These are phyloP conservation scores for Dicyrtomina minuta DNA, from an alignment of 2,888 invertebrate species.

Conservation along the genomic window DNA sequence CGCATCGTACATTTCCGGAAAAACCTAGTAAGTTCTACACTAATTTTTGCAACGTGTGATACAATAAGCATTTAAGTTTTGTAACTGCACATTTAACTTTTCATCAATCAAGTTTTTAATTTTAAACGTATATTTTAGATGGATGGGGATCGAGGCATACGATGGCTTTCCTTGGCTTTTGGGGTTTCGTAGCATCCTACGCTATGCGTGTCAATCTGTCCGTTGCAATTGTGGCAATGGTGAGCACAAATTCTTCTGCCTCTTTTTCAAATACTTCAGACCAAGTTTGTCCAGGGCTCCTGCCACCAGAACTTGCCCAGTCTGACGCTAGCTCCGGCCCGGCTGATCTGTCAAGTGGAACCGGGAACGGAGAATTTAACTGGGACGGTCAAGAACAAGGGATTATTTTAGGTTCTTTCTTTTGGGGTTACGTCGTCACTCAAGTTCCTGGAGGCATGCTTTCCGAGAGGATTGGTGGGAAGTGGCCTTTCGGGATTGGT, in stretches of 20 bases:
- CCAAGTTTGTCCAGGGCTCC: conserved; percentile 14
- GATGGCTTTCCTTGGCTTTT: conserved; percentile 58
- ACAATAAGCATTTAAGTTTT: not conserved
- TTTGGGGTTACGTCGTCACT: conserved; percentile 80
- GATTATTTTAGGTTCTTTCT: conserved; percentile 63
- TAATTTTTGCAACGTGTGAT: not conserved
- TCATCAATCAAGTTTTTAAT: too few relatives aligned
- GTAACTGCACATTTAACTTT: too few relatives aligned
- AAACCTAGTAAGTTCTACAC: not conserved
- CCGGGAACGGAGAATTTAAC: conserved; percentile 60
- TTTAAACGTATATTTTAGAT: too few relatives aligned
- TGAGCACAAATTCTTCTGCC: conserved; percentile 40
- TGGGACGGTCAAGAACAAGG: conserved; percentile 61
- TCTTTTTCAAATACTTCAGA: not conserved
- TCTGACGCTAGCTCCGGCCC: not conserved
- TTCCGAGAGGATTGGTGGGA: conserved; percentile 81
- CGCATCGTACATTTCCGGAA: not conserved
- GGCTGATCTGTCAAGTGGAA: not conserved
- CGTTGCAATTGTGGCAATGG: conserved; percentile 64
- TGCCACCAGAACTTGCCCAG: not conserved
- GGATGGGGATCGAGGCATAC: conserved; percentile 54
- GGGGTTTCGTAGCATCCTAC: conserved; percentile 59
- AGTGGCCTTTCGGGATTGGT: conserved; percentile 78
- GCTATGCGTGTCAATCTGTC: conserved; percentile 60
- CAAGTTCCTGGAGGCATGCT: conserved; percentile 81